Percentiles rank a stretch among this genome's conserved stretches.
Evolutionary conservation across 2,888 invertebrate species (phyloP).

Genomic region (Heliconius charithonia): DNA sequence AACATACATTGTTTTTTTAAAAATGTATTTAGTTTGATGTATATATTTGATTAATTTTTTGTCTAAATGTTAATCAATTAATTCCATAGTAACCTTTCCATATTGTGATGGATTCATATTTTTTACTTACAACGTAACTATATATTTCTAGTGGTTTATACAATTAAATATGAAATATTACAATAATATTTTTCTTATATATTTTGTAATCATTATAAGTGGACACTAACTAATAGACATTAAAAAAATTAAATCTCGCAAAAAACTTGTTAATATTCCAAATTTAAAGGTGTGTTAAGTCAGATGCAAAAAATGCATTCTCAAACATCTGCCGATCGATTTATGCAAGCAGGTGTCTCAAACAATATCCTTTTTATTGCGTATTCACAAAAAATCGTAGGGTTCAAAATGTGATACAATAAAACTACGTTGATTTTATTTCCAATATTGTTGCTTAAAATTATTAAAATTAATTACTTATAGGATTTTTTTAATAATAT

Average conservation of each 20-base stretch:
- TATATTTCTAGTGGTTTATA: background rate
- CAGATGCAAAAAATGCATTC: constrained; percentile 47
- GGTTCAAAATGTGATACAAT: constrained; percentile 23
- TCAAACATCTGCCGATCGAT: constrained; percentile 59
- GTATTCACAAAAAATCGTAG: constrained; percentile 34
- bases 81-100: no score
- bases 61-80: no score
- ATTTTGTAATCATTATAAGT: constrained; percentile 7
- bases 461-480: background rate
- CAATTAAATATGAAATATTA: background rate
- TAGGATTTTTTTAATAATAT: background rate
- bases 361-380: constrained; percentile 44
- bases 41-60: no score
- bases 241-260: constrained; percentile 16
- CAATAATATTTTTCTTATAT: background rate
- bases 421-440: background rate
- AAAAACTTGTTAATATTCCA: constrained; percentile 37
- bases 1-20: background rate
- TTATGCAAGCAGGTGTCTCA: constrained; percentile 57
- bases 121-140: background rate
- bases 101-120: background rate
- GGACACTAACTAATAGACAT: background rate
- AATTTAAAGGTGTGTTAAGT: constrained; percentile 48
- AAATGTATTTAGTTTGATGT: background rate
- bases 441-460: no score